A percentile compares a stretch with the other conserved stretches of the same genome.
Evolutionary conservation across 2,888 invertebrate species (phyloP).

Genomic region (Diloba caeruleocephala): DNA sequence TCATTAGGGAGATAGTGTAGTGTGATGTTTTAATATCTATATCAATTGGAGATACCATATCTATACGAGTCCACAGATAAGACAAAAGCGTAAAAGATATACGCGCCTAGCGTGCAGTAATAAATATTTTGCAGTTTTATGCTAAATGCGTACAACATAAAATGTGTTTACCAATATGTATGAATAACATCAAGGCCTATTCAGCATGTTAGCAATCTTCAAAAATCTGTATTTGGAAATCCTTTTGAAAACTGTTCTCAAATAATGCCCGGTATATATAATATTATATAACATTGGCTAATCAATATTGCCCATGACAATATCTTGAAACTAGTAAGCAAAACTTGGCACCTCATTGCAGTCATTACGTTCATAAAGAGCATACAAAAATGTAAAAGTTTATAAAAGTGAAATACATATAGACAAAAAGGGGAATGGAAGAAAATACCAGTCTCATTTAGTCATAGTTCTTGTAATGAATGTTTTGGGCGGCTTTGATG

Average conservation of each 20-base stretch:
- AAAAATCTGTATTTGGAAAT: conserved; percentile 30
- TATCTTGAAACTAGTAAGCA: conserved; percentile 49
- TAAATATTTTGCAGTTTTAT: conserved; percentile 62
- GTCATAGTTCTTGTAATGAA: conserved; percentile 91
- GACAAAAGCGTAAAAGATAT: conserved; percentile 66
- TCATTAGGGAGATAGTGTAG: conserved; percentile 52
- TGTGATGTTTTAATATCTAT: conserved; percentile 74
- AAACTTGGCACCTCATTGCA: conserved; percentile 70
- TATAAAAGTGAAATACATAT: conserved; percentile 70
- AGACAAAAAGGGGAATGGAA: conserved; percentile 66
- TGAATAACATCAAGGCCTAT: conserved; percentile 46
- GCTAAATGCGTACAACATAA: conserved; percentile 45
- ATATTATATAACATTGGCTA: conserved; percentile 28
- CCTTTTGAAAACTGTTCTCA: conserved; percentile 25
- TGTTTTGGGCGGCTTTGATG: conserved; percentile 96
- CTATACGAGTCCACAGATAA: conserved; percentile 71
- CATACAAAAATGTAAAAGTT: conserved; percentile 71
- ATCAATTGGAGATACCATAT: conserved; percentile 77
- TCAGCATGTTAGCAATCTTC: conserved; percentile 35
- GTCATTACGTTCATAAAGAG: conserved; percentile 59
- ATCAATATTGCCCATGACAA: conserved; percentile 40
- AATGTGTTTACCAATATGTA: conserved; percentile 33
- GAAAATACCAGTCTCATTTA: conserved; percentile 71
- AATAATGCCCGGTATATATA: conserved; percentile 37
- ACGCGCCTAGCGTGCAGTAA: conserved; percentile 63